Evolutionary conservation across 2,797 vertebrate species (phyloP).

Genomic region (Aldrovandia affinis): DNA sequence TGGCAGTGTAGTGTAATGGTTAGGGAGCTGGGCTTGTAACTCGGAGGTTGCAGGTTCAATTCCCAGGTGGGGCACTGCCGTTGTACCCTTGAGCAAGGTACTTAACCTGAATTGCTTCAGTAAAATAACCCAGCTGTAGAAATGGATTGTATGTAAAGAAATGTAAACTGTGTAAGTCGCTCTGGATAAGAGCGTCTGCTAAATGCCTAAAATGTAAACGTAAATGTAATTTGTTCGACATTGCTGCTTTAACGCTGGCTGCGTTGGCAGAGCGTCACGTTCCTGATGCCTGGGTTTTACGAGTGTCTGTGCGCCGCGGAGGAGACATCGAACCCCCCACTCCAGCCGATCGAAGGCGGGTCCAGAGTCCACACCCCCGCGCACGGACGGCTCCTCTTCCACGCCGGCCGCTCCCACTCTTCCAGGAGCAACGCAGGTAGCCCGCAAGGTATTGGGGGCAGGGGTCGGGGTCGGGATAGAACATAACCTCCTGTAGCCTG

Average conservation of each 20-base stretch:
- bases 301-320: slow-evolving; percentile 71
- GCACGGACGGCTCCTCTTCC: slow-evolving; percentile 29
- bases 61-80: too few species aligned
- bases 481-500: not conserved
- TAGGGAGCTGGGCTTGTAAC: too few species aligned
- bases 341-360: slow-evolving; percentile 50
- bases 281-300: slow-evolving; percentile 91
- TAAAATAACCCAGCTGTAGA: too few species aligned
- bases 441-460: not conserved
- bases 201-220: too few species aligned
- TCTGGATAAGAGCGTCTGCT: too few species aligned
- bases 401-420: slow-evolving; percentile 39
- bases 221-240: too few species aligned
- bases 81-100: too few species aligned
- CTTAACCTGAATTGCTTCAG: too few species aligned
- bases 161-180: too few species aligned
- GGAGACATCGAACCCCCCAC: slow-evolving; percentile 52
- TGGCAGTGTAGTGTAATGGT: too few species aligned
- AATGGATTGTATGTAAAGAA: too few species aligned
- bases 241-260: not conserved
- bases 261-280: slow-evolving; percentile 80
- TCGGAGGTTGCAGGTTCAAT: too few species aligned
- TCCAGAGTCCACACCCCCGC: slow-evolving; percentile 30
- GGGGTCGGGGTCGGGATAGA: not conserved
- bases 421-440: slow-evolving; percentile 54